phyloP scores from a whole-genome alignment of 30 jellyfish, hydroid and myxozoan genomes.

The Mastigias papua region DNA sequence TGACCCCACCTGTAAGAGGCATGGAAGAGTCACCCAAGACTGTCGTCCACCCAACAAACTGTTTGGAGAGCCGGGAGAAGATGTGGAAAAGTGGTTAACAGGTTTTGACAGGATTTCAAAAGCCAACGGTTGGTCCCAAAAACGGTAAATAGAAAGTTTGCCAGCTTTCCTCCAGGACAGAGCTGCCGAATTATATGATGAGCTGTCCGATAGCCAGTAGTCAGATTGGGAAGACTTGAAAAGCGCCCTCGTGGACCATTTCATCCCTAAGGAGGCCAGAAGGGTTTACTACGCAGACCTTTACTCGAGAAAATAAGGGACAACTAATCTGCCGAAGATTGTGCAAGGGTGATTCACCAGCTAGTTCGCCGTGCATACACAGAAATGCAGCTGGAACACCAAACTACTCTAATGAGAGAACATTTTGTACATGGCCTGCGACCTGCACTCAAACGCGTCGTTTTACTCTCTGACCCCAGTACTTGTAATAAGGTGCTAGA shows the following conservation, averaged over 20 bases:
- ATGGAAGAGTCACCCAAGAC: not conserved
- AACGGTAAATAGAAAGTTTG: not conserved
- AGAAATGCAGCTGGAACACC: constrained; percentile 33
- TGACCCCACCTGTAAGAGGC: too few relatives aligned
- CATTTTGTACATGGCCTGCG: constrained; percentile 35
- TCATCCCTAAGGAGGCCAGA: constrained; percentile 5
- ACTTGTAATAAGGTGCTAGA: not conserved
- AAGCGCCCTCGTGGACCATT: not conserved
- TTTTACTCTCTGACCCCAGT: not conserved
- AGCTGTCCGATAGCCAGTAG: constrained; percentile 11
- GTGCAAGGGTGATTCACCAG: constrained; percentile 24
- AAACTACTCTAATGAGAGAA: constrained; percentile 39
- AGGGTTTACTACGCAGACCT: constrained; percentile 25
- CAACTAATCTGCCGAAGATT: constrained; percentile 1
- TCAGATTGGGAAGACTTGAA: not conserved
- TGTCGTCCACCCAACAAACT: not conserved
- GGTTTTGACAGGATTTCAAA: constrained; percentile 11
- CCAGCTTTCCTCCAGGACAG: constrained; percentile 42
- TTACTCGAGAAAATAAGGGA: constrained; percentile 11
- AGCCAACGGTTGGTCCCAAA: constrained; percentile 37
- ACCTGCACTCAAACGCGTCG: constrained; percentile 1
- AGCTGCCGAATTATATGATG: constrained; percentile 40
- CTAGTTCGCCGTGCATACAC: constrained; percentile 30
- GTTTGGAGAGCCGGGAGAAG: constrained; percentile 31
- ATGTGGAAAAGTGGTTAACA: constrained; percentile 41